Conservation (phyloP, 1,140 invertebrate species). For the Fopius arisanus region DNA sequence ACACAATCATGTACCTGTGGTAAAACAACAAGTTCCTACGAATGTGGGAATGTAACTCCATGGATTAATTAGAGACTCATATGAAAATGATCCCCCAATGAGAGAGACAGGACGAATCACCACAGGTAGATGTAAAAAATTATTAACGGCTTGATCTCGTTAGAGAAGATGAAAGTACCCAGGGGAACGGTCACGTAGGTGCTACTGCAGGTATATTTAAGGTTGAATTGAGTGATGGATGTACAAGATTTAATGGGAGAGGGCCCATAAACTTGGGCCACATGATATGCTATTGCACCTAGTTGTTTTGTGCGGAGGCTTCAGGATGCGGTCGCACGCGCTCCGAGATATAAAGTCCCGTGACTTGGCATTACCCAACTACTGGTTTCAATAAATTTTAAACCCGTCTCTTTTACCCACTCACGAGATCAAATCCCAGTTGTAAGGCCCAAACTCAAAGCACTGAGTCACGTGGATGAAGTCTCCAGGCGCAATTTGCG, state of each 20-base stretch:
- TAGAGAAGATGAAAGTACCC: neutral
- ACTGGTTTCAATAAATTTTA: slow-evolving; percentile 26
- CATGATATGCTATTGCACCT: neutral
- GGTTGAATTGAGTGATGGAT: neutral
- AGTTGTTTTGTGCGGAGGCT: neutral
- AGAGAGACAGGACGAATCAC: neutral
- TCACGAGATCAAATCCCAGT: neutral
- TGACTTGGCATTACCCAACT: slow-evolving; percentile 29
- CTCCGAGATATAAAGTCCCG: slow-evolving; percentile 21
- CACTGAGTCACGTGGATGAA: neutral
- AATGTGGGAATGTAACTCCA: neutral
- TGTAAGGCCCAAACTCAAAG: neutral
- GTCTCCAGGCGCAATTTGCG: neutral
- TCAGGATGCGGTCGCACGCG: slow-evolving; percentile 29
- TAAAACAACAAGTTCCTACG: no score
- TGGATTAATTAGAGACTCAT: neutral
- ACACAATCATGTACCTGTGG: neutral
- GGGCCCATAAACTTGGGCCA: neutral
- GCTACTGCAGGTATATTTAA: neutral
- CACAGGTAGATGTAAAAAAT: neutral
- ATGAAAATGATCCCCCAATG: neutral
- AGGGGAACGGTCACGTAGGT: neutral
- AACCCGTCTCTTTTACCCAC: slow-evolving; percentile 19
- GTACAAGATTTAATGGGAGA: neutral
- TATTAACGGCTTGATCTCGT: neutral